phyloP scores from a whole-genome alignment of 2,888 invertebrate genomes.

The Tetanocera ferruginea region DNA sequence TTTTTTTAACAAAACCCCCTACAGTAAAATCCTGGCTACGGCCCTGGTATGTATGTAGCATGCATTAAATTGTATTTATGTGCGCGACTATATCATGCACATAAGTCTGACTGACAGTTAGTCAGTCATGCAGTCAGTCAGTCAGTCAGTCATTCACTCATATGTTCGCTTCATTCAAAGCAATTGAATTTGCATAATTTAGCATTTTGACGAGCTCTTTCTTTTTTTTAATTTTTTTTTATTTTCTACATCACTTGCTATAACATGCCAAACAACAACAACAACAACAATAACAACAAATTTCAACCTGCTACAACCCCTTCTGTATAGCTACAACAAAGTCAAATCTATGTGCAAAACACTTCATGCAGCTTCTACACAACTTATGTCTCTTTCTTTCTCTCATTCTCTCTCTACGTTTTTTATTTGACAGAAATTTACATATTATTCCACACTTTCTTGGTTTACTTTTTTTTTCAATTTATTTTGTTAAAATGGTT shows the following conservation, averaged over 20 bases:
- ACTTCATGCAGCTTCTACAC: too few relatives aligned
- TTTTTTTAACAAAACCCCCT: too few relatives aligned
- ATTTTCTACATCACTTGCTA: background rate
- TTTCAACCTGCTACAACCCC: background rate
- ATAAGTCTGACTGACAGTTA: background rate
- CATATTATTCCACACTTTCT: slow-evolving; percentile 26
- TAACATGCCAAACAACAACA: background rate
- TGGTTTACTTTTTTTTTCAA: background rate
- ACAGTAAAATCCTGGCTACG: too few relatives aligned
- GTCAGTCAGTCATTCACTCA: slow-evolving; percentile 38
- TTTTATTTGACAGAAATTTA: slow-evolving; percentile 19
- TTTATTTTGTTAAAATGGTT: background rate
- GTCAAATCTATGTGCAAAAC: too few relatives aligned
- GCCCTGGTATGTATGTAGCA: too few relatives aligned
- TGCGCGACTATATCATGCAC: background rate
- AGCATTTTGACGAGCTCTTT: slow-evolving; percentile 45
- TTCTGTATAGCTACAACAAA: background rate
- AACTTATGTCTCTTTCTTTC: background rate
- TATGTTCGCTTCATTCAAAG: slow-evolving; percentile 57
- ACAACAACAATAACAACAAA: too few relatives aligned
- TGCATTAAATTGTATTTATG: slow-evolving; percentile 8
- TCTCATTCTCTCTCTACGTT: too few relatives aligned
- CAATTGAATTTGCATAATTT: slow-evolving; percentile 67
- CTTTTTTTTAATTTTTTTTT: background rate
- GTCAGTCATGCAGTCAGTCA: background rate